Percentiles rank a stretch among this genome's conserved stretches.
phyloP scores from a whole-genome alignment of 2,113 vertebrate genomes.

The Thinocorus orbignyianus region DNA sequence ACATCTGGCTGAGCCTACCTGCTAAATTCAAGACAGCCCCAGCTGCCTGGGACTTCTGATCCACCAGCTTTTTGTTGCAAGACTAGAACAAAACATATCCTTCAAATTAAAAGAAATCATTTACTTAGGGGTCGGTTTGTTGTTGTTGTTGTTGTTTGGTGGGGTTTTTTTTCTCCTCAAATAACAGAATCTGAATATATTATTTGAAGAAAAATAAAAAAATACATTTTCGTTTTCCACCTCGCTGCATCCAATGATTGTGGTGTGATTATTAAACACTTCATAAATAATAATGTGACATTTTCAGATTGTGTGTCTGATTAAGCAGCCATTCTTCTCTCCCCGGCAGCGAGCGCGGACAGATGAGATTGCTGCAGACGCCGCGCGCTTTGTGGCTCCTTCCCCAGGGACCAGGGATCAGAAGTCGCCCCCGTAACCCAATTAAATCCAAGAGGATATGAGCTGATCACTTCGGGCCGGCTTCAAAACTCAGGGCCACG shows the following conservation, averaged over 20 bases:
- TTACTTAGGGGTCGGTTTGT: not conserved
- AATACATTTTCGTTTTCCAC: slow-evolving; percentile 53
- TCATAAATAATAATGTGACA: slow-evolving; percentile 74
- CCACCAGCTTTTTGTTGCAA: not conserved
- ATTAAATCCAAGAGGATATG: slow-evolving; percentile 34
- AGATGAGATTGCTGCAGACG: slow-evolving; percentile 49
- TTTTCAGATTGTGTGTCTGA: slow-evolving; percentile 59
- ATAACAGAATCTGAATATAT: slow-evolving; percentile 23
- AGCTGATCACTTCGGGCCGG: not conserved
- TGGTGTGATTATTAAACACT: slow-evolving; percentile 65
- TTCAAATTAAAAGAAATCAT: slow-evolving; percentile 23
- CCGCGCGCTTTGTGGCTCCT: not conserved
- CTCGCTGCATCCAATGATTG: slow-evolving; percentile 28
- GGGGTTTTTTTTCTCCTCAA: not conserved
- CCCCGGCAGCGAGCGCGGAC: slow-evolving; percentile 32
- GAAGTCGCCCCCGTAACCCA: slow-evolving; percentile 19
- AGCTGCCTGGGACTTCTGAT: not conserved
- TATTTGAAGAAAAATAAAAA: slow-evolving; percentile 49
- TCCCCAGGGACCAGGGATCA: slow-evolving; percentile 56
- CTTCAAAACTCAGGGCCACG: not conserved
- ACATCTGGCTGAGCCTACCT: not conserved
- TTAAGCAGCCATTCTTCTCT: slow-evolving; percentile 54
- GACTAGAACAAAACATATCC: not conserved
- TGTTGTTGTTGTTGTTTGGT: too few relatives aligned
- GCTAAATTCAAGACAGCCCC: not conserved